phyloP scores from a whole-genome alignment of 35 echinoderm and acorn worm species.

The Amphiura filiformis region DNA sequence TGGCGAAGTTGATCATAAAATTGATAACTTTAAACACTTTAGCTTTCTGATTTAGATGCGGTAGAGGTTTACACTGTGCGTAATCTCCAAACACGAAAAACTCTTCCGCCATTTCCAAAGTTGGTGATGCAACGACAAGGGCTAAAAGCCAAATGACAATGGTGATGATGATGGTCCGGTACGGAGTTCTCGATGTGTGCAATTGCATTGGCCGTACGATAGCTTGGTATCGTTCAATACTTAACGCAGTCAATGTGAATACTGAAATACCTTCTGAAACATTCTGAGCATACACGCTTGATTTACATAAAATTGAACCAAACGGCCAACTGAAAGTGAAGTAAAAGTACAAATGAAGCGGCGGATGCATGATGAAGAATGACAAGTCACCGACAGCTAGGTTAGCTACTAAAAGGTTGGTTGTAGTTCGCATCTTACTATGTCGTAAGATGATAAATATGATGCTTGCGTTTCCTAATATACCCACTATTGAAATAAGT shows the following conservation, averaged over 20 bases:
- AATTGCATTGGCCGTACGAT: background rate
- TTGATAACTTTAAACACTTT: background rate
- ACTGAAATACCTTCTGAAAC: background rate
- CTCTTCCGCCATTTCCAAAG: background rate
- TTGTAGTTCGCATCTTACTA: background rate
- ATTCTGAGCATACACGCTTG: background rate
- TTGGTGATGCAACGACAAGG: background rate
- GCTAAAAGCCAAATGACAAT: background rate
- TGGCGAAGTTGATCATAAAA: background rate
- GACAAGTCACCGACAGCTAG: background rate
- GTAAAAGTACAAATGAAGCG: background rate
- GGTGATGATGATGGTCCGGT: background rate
- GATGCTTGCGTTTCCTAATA: background rate
- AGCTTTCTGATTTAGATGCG: background rate
- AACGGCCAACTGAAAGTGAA: background rate
- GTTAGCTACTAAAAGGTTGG: background rate
- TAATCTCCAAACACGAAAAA: background rate
- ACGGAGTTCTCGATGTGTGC: background rate
- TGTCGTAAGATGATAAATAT: background rate
- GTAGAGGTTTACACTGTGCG: background rate
- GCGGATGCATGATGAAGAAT: background rate
- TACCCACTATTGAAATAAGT: background rate
- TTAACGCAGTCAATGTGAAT: background rate
- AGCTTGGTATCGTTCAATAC: conserved; percentile 1
- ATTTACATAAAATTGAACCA: background rate